Conservation (phyloP, 1,140 invertebrate genomes). For the Muscidifurax raptorellus region DNA sequence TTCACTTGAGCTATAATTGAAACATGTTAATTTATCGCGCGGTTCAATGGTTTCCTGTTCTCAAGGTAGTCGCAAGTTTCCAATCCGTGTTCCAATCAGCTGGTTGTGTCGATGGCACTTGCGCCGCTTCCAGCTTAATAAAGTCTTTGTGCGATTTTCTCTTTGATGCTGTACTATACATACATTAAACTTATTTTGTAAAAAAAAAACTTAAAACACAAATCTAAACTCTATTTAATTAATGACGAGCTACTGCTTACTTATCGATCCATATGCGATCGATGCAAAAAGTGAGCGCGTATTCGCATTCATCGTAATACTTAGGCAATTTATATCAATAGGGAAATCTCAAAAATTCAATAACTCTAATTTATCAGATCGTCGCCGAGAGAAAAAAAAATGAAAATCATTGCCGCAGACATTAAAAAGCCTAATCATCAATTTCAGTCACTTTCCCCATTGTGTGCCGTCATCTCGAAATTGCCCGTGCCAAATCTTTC, state of each 20-base stretch:
- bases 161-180: neutral
- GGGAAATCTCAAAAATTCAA: no score
- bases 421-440: neutral
- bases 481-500: neutral
- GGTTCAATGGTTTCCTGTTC: neutral
- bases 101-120: neutral
- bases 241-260: no score
- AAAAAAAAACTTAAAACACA: no score
- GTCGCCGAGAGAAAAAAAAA: no score
- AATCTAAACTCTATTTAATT: no score
- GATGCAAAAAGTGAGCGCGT: no score
- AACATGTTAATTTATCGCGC: neutral
- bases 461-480: neutral
- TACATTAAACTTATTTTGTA: no score
- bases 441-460: constrained; percentile 6
- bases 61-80: neutral
- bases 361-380: no score
- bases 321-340: no score
- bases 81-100: neutral
- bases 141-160: neutral
- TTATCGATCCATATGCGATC: no score
- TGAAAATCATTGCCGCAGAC: no score
- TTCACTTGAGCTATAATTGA: neutral
- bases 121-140: neutral
- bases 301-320: no score